Evolutionary conservation across 2,113 vertebrate genomes (phyloP).

Genomic region (Pangasianodon hypophthalmus): DNA sequence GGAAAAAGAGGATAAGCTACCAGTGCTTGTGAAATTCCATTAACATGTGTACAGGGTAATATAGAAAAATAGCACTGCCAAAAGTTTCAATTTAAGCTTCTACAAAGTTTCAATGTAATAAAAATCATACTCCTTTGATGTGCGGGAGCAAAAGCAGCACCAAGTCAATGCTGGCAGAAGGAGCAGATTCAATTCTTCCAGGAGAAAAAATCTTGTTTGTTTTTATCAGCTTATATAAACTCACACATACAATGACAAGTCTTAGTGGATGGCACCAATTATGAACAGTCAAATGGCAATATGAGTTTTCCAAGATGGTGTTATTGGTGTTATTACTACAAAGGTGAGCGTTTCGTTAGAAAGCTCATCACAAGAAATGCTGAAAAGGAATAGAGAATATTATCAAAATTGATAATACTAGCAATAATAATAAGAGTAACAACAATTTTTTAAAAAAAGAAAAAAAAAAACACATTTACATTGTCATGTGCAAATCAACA

Average conservation of each 20-base stretch:
- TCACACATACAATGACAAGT: constrained; percentile 58
- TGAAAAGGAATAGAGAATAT: constrained; percentile 54
- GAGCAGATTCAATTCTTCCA: constrained; percentile 56
- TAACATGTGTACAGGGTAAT: constrained; percentile 65
- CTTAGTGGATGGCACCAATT: constrained; percentile 53
- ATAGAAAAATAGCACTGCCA: constrained; percentile 78
- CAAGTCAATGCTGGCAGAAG: constrained; percentile 55
- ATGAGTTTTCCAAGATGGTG: constrained; percentile 54
- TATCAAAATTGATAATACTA: constrained; percentile 56
- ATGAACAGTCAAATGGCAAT: constrained; percentile 57
- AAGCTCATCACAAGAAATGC: constrained; percentile 48
- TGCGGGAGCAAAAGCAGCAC: constrained; percentile 51
- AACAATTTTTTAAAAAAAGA: constrained; percentile 29
- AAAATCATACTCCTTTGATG: constrained; percentile 57
- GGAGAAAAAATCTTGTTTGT: constrained; percentile 44
- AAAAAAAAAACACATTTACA: constrained; percentile 46
- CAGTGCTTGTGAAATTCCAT: constrained; percentile 59
- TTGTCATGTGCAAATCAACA: constrained; percentile 27
- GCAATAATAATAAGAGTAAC: constrained; percentile 53
- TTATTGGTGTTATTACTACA: constrained; percentile 54
- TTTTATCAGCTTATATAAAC: constrained; percentile 58
- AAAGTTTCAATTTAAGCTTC: constrained; percentile 69
- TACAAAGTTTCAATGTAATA: constrained; percentile 65
- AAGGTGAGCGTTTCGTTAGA: constrained; percentile 49
- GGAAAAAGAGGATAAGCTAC: constrained; percentile 53